Base-by-base conservation (phyloP, 2,888 invertebrate genomes). In the Coecobrya sp. region DNA sequence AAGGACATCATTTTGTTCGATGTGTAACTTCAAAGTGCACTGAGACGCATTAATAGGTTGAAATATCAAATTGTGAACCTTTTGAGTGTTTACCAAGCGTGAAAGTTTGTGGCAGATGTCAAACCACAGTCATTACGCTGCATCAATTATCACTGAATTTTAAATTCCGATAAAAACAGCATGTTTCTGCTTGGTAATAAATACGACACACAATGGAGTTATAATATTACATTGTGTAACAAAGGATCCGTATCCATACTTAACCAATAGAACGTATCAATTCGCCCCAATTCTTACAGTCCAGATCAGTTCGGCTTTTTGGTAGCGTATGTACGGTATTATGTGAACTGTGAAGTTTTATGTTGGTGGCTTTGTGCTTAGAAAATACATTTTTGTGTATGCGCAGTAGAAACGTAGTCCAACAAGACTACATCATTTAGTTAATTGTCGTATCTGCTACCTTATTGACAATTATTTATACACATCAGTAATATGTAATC, bases 91-190 rank as follows among this genome's bases (percentile, higher is more conserved):
- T 2, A 55, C 55, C 55, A 55, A 62, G 42, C 36, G 65, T 62
- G 22, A 84, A 84, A 42, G 19, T 19, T 85, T 27, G 65, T 45
- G 84, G 65, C 84, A 85, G 65, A 85, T 85, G 84, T 85, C 65
- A 85, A 85, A 68, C 36, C 73, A 19, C 73, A 52, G 30, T 79
- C 19, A 62, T 27, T 62, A 11, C 25, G 0, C 22, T 27, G 27
- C 4, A 27, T 27, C 16, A 25, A 30, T 36, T 59, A 59, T 36
- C 13, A 36, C n/a, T 70, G 70, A 30, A n/a, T 30, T 59, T 36
- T 36, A 36, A 36, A 36, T 76, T 76, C 42, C 22, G 42, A 76
- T 45, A 76, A 45, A 11, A 22, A 4, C 19, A 16, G 36, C 36
- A 27, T 76, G 76, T 76, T 73, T n/a, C 19, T 52, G 19, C 19